Evolutionary conservation across 2,888 invertebrate species (phyloP), one percentile per base, ranked within the genome.

Genomic region (Hedya salicella): DNA sequence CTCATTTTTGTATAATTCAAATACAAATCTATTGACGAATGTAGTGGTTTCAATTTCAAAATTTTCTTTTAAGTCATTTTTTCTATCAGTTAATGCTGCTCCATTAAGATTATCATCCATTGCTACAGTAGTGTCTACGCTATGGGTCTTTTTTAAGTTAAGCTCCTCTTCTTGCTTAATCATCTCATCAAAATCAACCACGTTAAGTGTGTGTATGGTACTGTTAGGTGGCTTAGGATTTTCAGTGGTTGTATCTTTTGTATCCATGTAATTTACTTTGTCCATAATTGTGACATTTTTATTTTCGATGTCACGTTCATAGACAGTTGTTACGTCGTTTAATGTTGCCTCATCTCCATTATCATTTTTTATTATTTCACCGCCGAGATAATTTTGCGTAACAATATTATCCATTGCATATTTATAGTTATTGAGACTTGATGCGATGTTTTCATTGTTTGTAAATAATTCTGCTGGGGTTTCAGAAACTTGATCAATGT

Each of bases 401-500:
- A 19, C 52, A 11, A 32, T n/a, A 44, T 65, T 46, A 46, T 65
- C 52, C 25, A 65, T 30, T 52, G 46, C 46, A 17, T 65, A 65
- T 40, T 17, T 39, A 30, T 60, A 65, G 6, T 53, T 52, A 9
- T 36, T 53, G 30, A 65, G 13, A 32, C 32, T 44, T 17, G 42
- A 25, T 50, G 9, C 8, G 4, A 17, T 50, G 13, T 21, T 21
- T 16, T 42, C 30, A 21, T 44, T 39, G 21, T 21, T 42, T 32
- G 19, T 56, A 25, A 6, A 25, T 25, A 25, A 25, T 25, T 25
- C 25, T 25, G 25, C 25, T 2, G 25, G 25, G 4, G 16, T 2
- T 19, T 19, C 17, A 8, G n/a, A 14, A 49, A 36, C 36, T 36
- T 36, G 32, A 19, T 19, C 59, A 17, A 3, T 42, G 13, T 16